A percentile compares a stretch with the other conserved stretches of the same genome.
Evolutionary conservation across 1,140 invertebrate species (phyloP).

Genomic region (Drosophila mauritiana): DNA sequence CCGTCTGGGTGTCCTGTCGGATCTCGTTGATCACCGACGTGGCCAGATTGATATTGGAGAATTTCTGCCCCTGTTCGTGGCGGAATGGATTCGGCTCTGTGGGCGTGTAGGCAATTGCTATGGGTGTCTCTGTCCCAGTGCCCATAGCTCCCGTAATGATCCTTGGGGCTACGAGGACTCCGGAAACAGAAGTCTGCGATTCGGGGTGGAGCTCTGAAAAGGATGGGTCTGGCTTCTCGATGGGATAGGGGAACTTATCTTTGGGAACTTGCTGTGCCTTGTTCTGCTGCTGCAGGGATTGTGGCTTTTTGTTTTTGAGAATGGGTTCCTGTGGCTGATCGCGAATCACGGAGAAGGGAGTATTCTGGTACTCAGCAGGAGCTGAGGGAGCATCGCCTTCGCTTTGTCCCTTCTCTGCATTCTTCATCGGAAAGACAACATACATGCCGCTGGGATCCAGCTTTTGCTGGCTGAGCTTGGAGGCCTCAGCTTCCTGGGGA

Average conservation of each 20-base stretch:
- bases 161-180: conserved; percentile 64
- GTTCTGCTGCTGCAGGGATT: conserved; percentile 72
- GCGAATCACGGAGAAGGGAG: conserved; percentile 82
- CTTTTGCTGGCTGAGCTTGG: conserved; percentile 40
- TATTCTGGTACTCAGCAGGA: conserved; percentile 78
- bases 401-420: conserved; percentile 37
- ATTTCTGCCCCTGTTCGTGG: conserved; percentile 50
- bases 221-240: conserved; percentile 85
- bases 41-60: conserved; percentile 79
- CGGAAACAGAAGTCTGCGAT: conserved; percentile 37
- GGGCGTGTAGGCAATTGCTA: conserved; percentile 86
- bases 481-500: conserved; percentile 52
- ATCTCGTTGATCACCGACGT: conserved; percentile 85
- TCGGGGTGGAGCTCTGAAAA: conserved; percentile 62
- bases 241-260: conserved; percentile 87
- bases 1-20: conserved; percentile 67
- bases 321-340: conserved; percentile 85
- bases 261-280: conserved; percentile 72
- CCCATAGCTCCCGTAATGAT: conserved; percentile 71
- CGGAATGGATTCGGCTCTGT: conserved; percentile 79
- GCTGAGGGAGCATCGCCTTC: conserved; percentile 50
- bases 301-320: conserved; percentile 84
- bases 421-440: conserved; percentile 87
- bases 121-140: conserved; percentile 85
- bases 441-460: conserved; percentile 85